These are phyloP conservation scores for Madoqua kirkii DNA, from an alignment of 2,113 vertebrate genomes.

Conservation along the genomic window DNA sequence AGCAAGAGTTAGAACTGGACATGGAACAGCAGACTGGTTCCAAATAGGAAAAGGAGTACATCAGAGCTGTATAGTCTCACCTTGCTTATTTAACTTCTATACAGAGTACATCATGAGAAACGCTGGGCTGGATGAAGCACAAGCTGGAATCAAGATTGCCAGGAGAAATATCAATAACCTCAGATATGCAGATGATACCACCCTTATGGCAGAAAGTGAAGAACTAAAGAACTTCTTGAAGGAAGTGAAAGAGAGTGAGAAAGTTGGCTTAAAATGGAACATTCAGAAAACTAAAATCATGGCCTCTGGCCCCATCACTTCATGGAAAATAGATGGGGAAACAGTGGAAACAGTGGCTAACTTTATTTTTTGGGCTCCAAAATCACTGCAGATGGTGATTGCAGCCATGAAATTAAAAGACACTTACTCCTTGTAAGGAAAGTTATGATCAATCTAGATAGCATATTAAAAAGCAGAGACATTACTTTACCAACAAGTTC, in stretches of 20 bases:
- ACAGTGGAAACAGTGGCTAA: neutral
- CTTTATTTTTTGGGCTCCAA: neutral
- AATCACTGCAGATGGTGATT: neutral
- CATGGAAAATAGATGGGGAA: neutral
- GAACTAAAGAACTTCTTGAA: neutral
- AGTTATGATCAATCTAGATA: neutral
- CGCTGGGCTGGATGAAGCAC: rapidly evolving
- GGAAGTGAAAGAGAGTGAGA: neutral
- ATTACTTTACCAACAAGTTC: neutral
- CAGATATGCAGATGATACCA: neutral
- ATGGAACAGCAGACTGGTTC: neutral
- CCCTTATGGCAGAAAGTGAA: neutral
- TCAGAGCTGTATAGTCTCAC: neutral
- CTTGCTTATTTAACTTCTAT: neutral
- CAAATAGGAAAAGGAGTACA: neutral
- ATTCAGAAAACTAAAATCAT: neutral
- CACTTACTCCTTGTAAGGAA: neutral
- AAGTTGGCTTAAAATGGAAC: neutral
- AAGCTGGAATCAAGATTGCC: neutral
- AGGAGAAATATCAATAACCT: neutral
- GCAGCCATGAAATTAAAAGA: neutral
- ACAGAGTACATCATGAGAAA: neutral
- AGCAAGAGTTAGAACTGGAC: neutral
- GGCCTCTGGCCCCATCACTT: neutral
- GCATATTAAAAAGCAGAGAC: neutral